phyloP scores from a whole-genome alignment of 2,888 invertebrate genomes.

The Pherbina coryleti region DNA sequence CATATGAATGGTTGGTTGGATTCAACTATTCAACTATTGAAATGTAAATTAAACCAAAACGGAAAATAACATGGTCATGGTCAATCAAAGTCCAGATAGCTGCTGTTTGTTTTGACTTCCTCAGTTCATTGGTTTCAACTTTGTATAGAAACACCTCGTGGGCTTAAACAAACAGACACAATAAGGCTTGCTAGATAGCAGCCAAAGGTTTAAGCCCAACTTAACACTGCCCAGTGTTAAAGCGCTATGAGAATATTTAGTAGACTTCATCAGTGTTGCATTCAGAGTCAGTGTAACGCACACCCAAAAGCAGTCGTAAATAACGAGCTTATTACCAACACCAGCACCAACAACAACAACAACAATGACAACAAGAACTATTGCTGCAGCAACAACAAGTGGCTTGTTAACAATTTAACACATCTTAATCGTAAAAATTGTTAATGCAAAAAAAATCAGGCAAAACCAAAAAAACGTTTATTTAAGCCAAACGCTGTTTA shows the following conservation, averaged over 20 bases:
- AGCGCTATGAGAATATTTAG: constrained; percentile 20
- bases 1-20: neutral
- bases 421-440: constrained; percentile 70
- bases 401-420: constrained; percentile 70
- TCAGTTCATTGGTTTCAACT: neutral
- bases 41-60: neutral
- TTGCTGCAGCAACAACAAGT: constrained; percentile 49
- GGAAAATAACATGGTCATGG: neutral
- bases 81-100: neutral
- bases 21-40: neutral
- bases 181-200: neutral
- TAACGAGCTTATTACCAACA: constrained; percentile 36
- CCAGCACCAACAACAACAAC: constrained; percentile 26
- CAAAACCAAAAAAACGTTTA: neutral
- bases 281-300: constrained; percentile 2
- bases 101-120: neutral
- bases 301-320: constrained; percentile 32
- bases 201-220: constrained; percentile 14
- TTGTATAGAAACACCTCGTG: neutral
- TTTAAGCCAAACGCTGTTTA: neutral
- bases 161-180: neutral
- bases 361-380: constrained; percentile 38
- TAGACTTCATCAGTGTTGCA: constrained; percentile 13
- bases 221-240: constrained; percentile 14
- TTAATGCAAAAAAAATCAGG: constrained; percentile 57